Evolutionary conservation across 1,140 invertebrate genomes (phyloP).

Genomic region (Episyrphus balteatus): DNA sequence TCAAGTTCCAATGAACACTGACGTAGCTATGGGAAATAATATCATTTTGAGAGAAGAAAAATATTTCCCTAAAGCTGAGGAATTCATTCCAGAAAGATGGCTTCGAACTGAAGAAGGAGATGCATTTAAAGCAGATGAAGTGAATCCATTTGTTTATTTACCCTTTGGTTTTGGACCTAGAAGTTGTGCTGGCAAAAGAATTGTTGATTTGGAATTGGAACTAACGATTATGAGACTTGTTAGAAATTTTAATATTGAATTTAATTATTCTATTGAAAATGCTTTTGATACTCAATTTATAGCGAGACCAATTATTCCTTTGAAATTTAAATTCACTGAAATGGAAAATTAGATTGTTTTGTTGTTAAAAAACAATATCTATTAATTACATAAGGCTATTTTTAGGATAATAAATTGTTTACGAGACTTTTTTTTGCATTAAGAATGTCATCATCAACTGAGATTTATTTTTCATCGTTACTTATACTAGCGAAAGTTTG

Average conservation of each 20-base stretch:
- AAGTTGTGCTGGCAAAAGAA: slow-evolving; percentile 47
- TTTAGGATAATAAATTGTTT: no score
- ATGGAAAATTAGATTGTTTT: slow-evolving; percentile 7
- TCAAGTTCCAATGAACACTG: slow-evolving; percentile 47
- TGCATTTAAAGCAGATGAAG: slow-evolving; percentile 23
- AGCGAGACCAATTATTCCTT: slow-evolving; percentile 22
- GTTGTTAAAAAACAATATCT: no score
- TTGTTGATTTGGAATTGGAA: slow-evolving; percentile 61
- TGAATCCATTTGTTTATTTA: slow-evolving; percentile 43
- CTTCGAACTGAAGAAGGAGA: slow-evolving; percentile 30
- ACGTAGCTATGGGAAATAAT: slow-evolving; percentile 41
- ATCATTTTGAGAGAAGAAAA: slow-evolving; percentile 37
- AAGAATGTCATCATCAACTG: no score
- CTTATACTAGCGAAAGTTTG: no score
- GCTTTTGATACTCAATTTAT: slow-evolving; percentile 24
- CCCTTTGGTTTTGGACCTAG: slow-evolving; percentile 54
- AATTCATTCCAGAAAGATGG: slow-evolving; percentile 51
- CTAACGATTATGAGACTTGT: slow-evolving; percentile 49
- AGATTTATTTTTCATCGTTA: no score
- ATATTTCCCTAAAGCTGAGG: slow-evolving; percentile 39
- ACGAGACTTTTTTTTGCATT: no score
- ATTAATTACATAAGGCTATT: no score
- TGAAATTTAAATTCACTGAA: slow-evolving; percentile 30
- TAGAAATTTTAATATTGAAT: slow-evolving; percentile 44
- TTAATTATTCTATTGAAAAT: slow-evolving; percentile 34